These are phyloP conservation scores for Pseudomyrmex sp. DNA, from an alignment of 1,140 invertebrate genomes.

Conservation along the genomic window DNA sequence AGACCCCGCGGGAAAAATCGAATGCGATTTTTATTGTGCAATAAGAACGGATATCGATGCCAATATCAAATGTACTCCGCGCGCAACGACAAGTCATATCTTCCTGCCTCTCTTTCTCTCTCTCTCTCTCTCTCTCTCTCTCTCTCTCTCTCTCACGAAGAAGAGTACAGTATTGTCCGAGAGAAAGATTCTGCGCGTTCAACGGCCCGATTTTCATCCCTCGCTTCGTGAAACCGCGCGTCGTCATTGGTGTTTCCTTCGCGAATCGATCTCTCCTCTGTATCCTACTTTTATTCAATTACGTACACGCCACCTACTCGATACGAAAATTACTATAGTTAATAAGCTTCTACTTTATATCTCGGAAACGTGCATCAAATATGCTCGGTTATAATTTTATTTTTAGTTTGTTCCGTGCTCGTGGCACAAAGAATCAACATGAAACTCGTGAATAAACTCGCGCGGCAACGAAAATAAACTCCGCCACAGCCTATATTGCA, in stretches of 20 bases:
- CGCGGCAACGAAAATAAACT: not conserved
- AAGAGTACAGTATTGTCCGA: not conserved
- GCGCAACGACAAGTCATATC: constrained; percentile 25
- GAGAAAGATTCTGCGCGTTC: not conserved
- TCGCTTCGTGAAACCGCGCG: constrained; percentile 16
- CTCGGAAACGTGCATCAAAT: constrained; percentile 37
- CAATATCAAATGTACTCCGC: constrained; percentile 35
- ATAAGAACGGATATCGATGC: constrained; percentile 44
- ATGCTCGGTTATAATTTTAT: not conserved
- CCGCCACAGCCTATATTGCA: not conserved
- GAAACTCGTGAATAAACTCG: constrained; percentile 1
- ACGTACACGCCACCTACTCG: constrained; percentile 30
- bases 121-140: not conserved
- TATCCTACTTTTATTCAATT: constrained; percentile 46
- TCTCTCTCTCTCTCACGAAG: too few species aligned
- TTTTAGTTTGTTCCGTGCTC: constrained; percentile 19
- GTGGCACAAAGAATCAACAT: not conserved
- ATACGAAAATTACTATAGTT: constrained; percentile 39
- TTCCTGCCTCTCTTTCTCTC: not conserved
- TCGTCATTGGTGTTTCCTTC: not conserved
- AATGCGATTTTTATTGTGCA: constrained; percentile 44
- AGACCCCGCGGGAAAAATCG: not conserved
- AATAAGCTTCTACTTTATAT: constrained; percentile 39
- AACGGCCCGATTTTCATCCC: constrained; percentile 17
- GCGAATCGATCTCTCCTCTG: not conserved